Evolutionary conservation across 2,888 invertebrate species (phyloP).

Genomic region (Coleophora flavipennella): DNA sequence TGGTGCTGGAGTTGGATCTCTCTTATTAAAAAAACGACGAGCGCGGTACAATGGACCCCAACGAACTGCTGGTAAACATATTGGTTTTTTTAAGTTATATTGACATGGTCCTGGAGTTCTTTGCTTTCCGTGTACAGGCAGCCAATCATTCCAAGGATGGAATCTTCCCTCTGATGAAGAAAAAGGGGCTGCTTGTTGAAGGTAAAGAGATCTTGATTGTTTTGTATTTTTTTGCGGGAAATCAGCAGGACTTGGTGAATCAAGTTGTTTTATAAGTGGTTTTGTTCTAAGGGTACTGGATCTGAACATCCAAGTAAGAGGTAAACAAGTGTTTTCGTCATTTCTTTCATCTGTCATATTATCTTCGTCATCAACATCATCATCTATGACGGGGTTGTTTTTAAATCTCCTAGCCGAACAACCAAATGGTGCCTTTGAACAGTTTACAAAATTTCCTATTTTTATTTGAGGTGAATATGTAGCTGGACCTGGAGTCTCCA

Average conservation of each 20-base stretch:
- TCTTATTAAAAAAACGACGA: constrained; percentile 28
- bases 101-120: constrained; percentile 46
- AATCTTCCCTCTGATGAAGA: constrained; percentile 45
- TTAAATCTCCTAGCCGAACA: constrained; percentile 38
- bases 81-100: constrained; percentile 32
- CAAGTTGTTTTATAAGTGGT: constrained; percentile 25
- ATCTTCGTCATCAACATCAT: constrained; percentile 20
- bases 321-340: constrained; percentile 18
- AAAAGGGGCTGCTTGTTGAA: constrained; percentile 43
- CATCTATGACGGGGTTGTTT: constrained; percentile 9
- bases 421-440: constrained; percentile 39
- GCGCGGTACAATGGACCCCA: constrained; percentile 38
- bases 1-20: constrained; percentile 33
- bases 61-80: constrained; percentile 36
- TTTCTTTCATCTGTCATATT: constrained; percentile 10
- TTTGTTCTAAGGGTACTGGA: constrained; percentile 45
- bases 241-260: constrained; percentile 41
- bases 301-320: constrained; percentile 43
- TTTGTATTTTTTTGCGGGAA: constrained; percentile 17
- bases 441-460: constrained; percentile 26
- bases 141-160: constrained; percentile 46
- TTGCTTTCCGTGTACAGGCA: constrained; percentile 31
- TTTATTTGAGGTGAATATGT: constrained; percentile 27
- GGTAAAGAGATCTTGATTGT: constrained; percentile 15
- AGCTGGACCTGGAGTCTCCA: constrained; percentile 46